Evolutionary conservation across 2,888 invertebrate genomes (phyloP), one percentile per base, ranked within the genome.

Genomic region (Ormyrus nitidulus): DNA sequence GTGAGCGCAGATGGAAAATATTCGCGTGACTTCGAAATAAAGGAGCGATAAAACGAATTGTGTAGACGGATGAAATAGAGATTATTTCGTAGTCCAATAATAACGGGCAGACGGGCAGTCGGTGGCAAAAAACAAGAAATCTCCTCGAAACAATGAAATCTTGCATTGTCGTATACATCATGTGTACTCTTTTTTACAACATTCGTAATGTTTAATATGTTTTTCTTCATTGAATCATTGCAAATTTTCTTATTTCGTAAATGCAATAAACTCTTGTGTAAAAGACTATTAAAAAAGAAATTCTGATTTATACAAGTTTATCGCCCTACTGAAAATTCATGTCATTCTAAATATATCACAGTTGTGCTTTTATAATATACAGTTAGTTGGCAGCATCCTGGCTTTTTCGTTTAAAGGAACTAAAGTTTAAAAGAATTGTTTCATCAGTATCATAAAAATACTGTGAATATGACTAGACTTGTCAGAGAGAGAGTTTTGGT

Each of bases 281-380:
- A 68, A 62, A 49, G 53, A 65, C 13, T 19, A 44, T 44, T n/a
- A n/a, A 44, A 49, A 74, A 62, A 64, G 10, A 78, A 72, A 72
- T 34, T 19, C 13, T 19, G 19, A n/a, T 6, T 56, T 49, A 19
- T 59, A 70, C 10, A 59, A 56, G 54, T 10, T 53, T 74, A 13
- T 11, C 58, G 11, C 13, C 44, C 13, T 11, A 69, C 9, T 5
- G 59, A 53, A 75, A 66, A 70, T 59, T 65, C 9, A 56, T 54
- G 44, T 48, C n/a, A 72, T 58, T 72, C 6, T 68, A 34, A 79
- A 75, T 79, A 78, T 81, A 81, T 81, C 81, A 81, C 81, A 81
- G 81, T 66, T 69, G 10, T 34, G 81, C 81, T 81, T 79, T 69
- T 65, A 59, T 65, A 56, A 53, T 76, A 51, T 62, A 59, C 19